Evolutionary conservation across 2,113 vertebrate species (phyloP).

Genomic region (Sphaerodactylus townsendi): DNA sequence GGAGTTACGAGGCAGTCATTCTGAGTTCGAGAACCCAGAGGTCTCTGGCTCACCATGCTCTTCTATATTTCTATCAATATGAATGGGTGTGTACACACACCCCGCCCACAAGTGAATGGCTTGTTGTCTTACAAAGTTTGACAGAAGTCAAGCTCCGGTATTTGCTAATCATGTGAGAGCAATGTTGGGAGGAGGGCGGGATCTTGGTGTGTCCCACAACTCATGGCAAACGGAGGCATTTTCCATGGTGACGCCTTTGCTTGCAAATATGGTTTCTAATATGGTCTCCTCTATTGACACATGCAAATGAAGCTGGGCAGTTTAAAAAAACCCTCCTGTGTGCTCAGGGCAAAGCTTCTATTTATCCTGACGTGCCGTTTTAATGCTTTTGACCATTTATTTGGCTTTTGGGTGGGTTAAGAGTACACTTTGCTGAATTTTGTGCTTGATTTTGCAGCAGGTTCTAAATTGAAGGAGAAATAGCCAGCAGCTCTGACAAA

Average conservation of each 20-base stretch:
- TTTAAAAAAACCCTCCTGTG: rapidly evolving
- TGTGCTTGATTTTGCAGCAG: constrained; percentile 38
- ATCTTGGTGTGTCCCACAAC: not conserved
- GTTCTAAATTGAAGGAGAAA: constrained; percentile 52
- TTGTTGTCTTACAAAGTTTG: not conserved
- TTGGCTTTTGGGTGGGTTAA: constrained; percentile 45
- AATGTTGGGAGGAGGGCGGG: not conserved
- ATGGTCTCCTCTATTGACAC: constrained; percentile 6
- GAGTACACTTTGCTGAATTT: constrained; percentile 19
- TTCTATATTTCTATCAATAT: no score
- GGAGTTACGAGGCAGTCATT: no score
- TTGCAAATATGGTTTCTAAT: constrained; percentile 8
- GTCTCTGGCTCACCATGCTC: no score
- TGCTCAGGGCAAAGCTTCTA: not conserved
- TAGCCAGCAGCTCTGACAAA: not conserved
- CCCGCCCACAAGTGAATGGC: not conserved
- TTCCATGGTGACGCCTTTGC: not conserved
- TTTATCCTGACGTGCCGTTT: not conserved
- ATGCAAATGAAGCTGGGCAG: constrained; percentile 13
- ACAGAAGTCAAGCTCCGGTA: not conserved
- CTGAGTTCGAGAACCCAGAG: no score
- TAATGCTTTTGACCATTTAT: constrained; percentile 20
- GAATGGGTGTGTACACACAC: no score
- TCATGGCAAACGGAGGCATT: not conserved
- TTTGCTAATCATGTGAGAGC: not conserved